Evolutionary conservation across 2,797 vertebrate genomes (phyloP).

Genomic region (Halcyon leucocephala): DNA sequence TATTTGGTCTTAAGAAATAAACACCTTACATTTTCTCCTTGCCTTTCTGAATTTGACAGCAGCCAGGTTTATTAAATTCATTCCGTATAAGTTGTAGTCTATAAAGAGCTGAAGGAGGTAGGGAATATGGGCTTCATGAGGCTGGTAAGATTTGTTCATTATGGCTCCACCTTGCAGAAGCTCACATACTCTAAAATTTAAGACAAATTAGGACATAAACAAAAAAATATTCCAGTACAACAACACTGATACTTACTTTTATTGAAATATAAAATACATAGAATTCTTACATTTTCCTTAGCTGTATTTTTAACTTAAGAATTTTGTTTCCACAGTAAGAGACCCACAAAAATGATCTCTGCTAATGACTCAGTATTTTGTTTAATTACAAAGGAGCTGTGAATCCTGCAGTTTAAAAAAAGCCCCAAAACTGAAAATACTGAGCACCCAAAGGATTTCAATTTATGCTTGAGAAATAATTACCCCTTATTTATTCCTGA

Average conservation of each 20-base stretch:
- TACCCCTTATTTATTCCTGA: not conserved
- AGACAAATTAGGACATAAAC: slow-evolving; percentile 21
- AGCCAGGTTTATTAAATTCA: slow-evolving; percentile 94
- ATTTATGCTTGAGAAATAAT: not conserved
- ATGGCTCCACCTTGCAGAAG: slow-evolving; percentile 96
- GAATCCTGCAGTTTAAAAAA: not conserved
- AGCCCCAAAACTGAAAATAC: not conserved
- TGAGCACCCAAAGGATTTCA: not conserved
- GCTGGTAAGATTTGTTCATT: slow-evolving; percentile 98
- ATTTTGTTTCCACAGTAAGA: not conserved
- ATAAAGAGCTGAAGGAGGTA: slow-evolving; percentile 99
- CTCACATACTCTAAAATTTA: slow-evolving; percentile 90
- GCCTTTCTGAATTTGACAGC: slow-evolving; percentile 93
- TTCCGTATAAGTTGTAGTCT: slow-evolving; percentile 98
- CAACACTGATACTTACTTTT: not conserved
- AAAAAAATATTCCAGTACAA: not conserved
- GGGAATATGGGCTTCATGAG: slow-evolving; percentile 97
- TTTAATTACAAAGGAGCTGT: not conserved
- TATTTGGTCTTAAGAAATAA: slow-evolving; percentile 42
- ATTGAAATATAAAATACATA: not conserved
- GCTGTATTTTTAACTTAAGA: not conserved
- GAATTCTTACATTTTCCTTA: not conserved
- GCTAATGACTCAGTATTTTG: not conserved
- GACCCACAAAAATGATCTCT: not conserved
- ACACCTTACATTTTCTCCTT: slow-evolving; percentile 84